Percentiles rank a stretch among this genome's conserved stretches.
Evolutionary conservation across 1,140 invertebrate genomes (phyloP).

Genomic region (Caenorhabditis inopinata): DNA sequence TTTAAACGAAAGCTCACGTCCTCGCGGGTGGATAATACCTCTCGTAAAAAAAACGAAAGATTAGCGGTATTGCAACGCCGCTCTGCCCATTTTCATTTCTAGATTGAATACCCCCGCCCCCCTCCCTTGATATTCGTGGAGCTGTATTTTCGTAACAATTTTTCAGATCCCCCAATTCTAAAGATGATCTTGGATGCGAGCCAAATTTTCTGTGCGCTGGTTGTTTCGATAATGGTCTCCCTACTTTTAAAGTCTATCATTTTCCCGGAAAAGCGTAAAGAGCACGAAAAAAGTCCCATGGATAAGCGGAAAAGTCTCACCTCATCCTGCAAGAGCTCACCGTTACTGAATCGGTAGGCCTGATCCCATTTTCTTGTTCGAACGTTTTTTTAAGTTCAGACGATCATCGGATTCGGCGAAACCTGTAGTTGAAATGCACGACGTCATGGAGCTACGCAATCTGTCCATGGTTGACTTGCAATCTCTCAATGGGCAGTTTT

Average conservation of each 20-base stretch:
- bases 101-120: no score
- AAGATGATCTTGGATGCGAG: not conserved
- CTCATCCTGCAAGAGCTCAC: no score
- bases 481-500: not conserved
- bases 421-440: not conserved
- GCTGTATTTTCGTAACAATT: no score
- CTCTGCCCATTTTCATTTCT: not conserved
- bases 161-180: not conserved
- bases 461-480: slow-evolving; percentile 8
- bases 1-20: no score
- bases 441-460: slow-evolving; percentile 12
- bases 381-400: not conserved
- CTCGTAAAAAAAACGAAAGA: no score
- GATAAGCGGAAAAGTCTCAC: no score
- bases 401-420: not conserved
- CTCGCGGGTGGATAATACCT: no score
- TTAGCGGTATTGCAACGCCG: no score
- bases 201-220: not conserved
- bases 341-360: no score
- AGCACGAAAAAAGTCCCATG: no score
- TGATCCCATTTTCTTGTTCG: no score
- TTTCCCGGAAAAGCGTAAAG: not conserved
- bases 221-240: not conserved
- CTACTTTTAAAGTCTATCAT: not conserved
- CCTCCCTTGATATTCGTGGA: no score